A percentile compares a stretch with the other conserved stretches of the same genome.
phyloP scores from a whole-genome alignment of 1,140 invertebrate genomes.

The Drosophila nasuta region DNA sequence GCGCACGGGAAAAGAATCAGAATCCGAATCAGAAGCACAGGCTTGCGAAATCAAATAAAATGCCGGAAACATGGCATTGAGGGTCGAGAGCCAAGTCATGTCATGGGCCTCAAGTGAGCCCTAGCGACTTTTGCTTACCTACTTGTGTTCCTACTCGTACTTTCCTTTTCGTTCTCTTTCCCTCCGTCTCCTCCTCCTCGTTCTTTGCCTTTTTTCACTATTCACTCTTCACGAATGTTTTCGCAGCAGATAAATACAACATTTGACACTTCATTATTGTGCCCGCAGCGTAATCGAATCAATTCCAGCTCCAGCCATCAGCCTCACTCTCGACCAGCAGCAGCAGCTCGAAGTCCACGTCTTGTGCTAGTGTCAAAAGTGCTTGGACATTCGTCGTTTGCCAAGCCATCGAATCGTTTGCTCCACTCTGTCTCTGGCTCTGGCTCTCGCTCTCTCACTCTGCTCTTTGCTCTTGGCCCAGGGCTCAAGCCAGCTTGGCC shows the following conservation, averaged over 20 bases:
- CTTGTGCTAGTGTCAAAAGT: conserved; percentile 75
- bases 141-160: conserved; percentile 15
- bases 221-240: conserved; percentile 66
- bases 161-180: conserved; percentile 19
- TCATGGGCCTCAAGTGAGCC: conserved; percentile 37
- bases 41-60: conserved; percentile 73
- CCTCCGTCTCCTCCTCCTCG: neutral
- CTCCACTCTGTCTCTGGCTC: conserved; percentile 16
- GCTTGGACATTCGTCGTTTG: conserved; percentile 63
- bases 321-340: conserved; percentile 24
- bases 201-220: conserved; percentile 24
- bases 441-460: conserved; percentile 22
- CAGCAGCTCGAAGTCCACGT: conserved; percentile 26
- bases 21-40: conserved; percentile 21
- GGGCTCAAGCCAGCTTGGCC: conserved; percentile 78
- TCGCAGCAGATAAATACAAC: conserved; percentile 83
- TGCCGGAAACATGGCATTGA: conserved; percentile 75
- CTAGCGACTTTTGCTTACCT: conserved; percentile 58
- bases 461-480: conserved; percentile 49
- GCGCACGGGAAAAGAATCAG: conserved; percentile 13
- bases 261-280: conserved; percentile 84
- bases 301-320: conserved; percentile 69
- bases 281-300: conserved; percentile 84
- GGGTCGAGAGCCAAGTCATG: conserved; percentile 50
- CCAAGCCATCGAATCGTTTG: conserved; percentile 17